phyloP scores from a whole-genome alignment of 2,113 vertebrate species.

The Dasyurus viverrinus region DNA sequence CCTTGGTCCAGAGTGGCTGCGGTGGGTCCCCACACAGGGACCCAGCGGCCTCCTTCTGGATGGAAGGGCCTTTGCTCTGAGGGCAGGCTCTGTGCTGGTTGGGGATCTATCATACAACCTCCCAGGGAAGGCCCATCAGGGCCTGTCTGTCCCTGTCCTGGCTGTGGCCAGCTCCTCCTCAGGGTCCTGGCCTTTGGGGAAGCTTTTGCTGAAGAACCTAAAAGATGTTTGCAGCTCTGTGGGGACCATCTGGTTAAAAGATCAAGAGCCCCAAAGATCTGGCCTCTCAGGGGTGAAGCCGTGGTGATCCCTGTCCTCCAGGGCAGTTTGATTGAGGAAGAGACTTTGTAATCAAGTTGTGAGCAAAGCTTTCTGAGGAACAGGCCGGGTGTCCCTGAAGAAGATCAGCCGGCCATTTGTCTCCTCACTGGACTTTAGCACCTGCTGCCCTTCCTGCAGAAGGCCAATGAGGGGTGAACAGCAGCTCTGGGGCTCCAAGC shows the following conservation, averaged over 20 bases:
- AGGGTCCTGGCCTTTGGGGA: neutral
- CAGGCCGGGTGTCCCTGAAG: neutral
- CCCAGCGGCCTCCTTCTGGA: neutral
- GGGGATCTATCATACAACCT: neutral
- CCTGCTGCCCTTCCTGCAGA: no score
- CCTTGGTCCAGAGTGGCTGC: no score
- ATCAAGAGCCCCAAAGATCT: neutral
- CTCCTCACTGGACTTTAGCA: neutral
- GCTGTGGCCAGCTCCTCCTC: neutral
- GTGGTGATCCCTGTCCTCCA: neutral
- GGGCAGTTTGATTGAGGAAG: constrained; percentile 9
- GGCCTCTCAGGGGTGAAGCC: neutral
- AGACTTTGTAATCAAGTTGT: neutral
- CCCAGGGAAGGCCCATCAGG: neutral
- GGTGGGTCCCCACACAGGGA: no score
- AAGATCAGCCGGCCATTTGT: constrained; percentile 30
- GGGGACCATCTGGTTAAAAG: neutral
- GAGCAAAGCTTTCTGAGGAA: neutral
- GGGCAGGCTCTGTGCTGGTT: neutral
- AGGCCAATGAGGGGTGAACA: no score
- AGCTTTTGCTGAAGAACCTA: neutral
- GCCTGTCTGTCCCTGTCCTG: neutral
- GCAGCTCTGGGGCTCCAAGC: neutral
- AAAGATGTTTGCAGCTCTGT: neutral
- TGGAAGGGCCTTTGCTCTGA: no score